Evolutionary conservation across 2,797 vertebrate genomes (phyloP).

Genomic region (Myotis daubentonii): DNA sequence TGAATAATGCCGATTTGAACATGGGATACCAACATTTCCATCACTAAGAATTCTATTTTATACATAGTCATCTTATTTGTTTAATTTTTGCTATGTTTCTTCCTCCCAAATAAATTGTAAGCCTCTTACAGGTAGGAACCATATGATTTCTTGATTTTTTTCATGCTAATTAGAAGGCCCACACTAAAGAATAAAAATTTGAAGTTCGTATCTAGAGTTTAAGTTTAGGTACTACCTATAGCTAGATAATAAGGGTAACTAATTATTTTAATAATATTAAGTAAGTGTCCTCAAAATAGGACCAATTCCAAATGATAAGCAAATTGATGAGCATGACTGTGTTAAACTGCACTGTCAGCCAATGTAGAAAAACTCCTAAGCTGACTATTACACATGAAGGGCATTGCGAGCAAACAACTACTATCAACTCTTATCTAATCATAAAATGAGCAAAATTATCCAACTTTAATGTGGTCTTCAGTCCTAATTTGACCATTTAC

Average conservation of each 20-base stretch:
- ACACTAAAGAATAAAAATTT: background rate
- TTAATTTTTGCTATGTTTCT: conserved; percentile 12
- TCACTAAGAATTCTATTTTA: background rate
- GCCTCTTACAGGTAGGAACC: background rate
- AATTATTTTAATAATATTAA: background rate
- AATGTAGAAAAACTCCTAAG: background rate
- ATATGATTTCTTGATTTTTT: conserved; percentile 43
- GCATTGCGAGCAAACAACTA: background rate
- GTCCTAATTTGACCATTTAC: background rate
- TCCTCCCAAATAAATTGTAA: background rate
- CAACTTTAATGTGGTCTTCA: background rate
- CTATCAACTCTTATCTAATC: background rate
- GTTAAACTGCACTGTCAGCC: background rate
- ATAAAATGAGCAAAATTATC: conserved; percentile 30
- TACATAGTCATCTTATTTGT: background rate
- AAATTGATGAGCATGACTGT: background rate
- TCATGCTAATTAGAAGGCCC: background rate
- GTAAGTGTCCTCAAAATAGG: background rate
- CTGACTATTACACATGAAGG: background rate
- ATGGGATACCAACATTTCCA: background rate
- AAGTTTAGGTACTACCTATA: background rate
- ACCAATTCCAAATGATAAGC: conserved; percentile 11
- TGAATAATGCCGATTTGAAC: background rate
- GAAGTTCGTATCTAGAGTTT: background rate
- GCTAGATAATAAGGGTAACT: background rate